Evolutionary conservation across 2,888 invertebrate genomes (phyloP).

Genomic region (Cactoblastis cactorum): DNA sequence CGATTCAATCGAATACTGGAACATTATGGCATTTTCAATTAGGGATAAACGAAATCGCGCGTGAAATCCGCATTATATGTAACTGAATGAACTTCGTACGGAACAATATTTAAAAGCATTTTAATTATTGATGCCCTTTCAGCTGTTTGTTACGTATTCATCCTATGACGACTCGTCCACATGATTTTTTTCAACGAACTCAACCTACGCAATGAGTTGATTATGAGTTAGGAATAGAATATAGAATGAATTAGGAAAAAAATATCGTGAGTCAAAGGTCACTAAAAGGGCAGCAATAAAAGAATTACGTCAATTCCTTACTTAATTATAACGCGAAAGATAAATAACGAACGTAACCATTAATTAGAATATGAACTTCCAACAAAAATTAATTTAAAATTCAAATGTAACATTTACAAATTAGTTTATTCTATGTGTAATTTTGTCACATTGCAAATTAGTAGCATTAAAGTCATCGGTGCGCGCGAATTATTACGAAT

Average conservation of each 20-base stretch:
- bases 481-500: slow-evolving; percentile 3
- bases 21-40: slow-evolving; percentile 3
- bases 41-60: background rate
- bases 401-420: background rate
- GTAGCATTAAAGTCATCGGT: slow-evolving; percentile 1
- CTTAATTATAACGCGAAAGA: too few species aligned
- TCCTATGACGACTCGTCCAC: too few species aligned
- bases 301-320: too few species aligned
- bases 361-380: too few species aligned
- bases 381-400: background rate
- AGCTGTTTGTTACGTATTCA: too few species aligned
- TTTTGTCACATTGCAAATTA: background rate
- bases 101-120: background rate
- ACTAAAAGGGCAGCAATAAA: too few species aligned
- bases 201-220: too few species aligned
- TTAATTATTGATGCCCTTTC: background rate
- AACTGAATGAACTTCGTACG: background rate
- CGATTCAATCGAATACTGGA: background rate
- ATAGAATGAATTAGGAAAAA: too few species aligned
- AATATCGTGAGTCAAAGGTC: too few species aligned
- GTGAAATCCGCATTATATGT: background rate
- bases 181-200: too few species aligned
- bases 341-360: too few species aligned
- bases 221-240: too few species aligned
- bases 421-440: background rate